Conservation (phyloP, 92 coral and sea anemone genomes). For the Plumapathes pennacea region DNA sequence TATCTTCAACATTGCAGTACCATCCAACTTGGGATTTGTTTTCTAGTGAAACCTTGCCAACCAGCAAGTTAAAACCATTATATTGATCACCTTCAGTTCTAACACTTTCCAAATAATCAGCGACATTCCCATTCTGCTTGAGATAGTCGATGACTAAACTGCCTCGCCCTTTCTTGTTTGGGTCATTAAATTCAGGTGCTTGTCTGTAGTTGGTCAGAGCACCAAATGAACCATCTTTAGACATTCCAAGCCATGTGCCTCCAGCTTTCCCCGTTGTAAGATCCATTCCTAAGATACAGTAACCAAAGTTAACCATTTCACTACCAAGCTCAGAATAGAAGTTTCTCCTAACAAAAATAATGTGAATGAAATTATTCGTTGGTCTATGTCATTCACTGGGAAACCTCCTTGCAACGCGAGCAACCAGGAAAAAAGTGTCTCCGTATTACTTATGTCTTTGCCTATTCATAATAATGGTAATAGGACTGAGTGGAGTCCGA, state of each 20-base stretch:
- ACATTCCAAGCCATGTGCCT: slow-evolving; percentile 96
- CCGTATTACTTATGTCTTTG: no score
- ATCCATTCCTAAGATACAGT: slow-evolving; percentile 91
- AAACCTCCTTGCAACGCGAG: no score
- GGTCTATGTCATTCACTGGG: no score
- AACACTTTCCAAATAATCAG: slow-evolving; percentile 39
- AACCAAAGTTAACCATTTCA: no score
- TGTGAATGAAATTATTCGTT: no score
- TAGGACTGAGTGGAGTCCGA: no score
- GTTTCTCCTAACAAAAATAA: no score
- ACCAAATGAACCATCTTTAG: slow-evolving; percentile 74
- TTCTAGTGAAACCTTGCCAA: slow-evolving; percentile 53
- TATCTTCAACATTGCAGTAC: slow-evolving; percentile 79
- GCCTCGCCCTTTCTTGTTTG: slow-evolving; percentile 65
- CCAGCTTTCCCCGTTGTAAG: slow-evolving; percentile 72
- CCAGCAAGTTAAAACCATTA: slow-evolving; percentile 83
- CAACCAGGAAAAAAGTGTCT: no score
- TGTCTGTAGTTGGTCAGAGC: slow-evolving; percentile 88
- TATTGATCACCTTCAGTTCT: slow-evolving; percentile 47
- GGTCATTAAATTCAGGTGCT: slow-evolving; percentile 35
- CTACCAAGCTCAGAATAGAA: no score
- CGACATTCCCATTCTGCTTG: slow-evolving; percentile 36
- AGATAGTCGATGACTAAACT: slow-evolving; percentile 73
- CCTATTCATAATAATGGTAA: no score
- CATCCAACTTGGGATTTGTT: slow-evolving; percentile 51